Conservation (phyloP, 2,113 vertebrate species). For the Archilochus colubris region DNA sequence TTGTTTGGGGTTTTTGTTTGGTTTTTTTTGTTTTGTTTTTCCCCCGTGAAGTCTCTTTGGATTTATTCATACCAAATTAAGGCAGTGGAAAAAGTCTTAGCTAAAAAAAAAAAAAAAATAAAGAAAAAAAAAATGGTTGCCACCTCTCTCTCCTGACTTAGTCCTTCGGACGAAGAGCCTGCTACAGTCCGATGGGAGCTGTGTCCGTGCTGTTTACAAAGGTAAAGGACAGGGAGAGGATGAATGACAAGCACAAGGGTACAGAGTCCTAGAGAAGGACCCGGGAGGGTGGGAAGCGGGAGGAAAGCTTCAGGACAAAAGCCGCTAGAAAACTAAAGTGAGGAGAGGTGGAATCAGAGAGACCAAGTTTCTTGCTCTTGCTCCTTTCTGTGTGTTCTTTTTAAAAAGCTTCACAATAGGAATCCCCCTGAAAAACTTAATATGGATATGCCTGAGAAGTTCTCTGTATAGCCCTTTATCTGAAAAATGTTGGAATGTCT, state of each 20-base stretch:
- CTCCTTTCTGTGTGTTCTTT: not conserved
- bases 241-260: not conserved
- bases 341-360: not conserved
- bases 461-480: not conserved
- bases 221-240: not conserved
- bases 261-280: not conserved
- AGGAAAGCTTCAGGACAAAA: not conserved
- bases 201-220: not conserved
- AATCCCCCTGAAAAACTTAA: not conserved
- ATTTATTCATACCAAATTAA: not conserved
- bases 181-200: not conserved
- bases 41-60: not conserved
- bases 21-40: too few relatives aligned
- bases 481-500: not conserved
- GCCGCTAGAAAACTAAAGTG: not conserved
- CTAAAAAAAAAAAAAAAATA: not conserved
- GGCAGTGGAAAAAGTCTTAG: not conserved
- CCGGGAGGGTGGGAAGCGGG: not conserved
- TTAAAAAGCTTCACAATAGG: not conserved
- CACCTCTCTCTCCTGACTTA: conserved; percentile 1
- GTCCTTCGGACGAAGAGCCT: not conserved
- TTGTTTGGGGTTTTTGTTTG: too few relatives aligned
- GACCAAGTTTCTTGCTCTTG: not conserved
- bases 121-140: conserved; percentile 3
- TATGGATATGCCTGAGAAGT: not conserved